These are phyloP conservation scores for Eulemur mongoz DNA, from an alignment of 2,797 vertebrate species.

Conservation along the genomic window DNA sequence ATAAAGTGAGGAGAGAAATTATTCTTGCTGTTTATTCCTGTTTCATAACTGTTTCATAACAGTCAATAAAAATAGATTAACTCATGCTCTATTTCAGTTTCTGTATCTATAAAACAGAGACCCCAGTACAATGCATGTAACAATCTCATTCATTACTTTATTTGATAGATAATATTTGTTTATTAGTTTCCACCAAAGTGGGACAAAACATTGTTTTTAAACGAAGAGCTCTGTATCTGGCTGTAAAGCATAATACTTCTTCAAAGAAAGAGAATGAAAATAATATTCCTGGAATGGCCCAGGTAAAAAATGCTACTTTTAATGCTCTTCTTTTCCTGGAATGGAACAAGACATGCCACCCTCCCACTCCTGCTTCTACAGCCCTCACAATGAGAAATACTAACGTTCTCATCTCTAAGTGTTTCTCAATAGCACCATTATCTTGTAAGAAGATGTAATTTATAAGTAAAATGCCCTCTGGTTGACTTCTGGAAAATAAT, in stretches of 20 bases:
- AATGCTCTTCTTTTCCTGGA: background rate
- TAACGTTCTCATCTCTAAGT: background rate
- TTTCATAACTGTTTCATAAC: background rate
- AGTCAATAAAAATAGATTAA: background rate
- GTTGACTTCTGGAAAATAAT: background rate
- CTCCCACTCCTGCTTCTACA: background rate
- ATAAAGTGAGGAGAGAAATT: background rate
- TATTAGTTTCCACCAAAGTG: conserved; percentile 8
- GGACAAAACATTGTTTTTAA: background rate
- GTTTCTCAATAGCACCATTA: background rate
- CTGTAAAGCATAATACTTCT: background rate
- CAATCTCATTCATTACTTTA: background rate
- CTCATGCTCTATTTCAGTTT: background rate
- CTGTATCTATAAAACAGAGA: background rate
- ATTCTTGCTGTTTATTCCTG: background rate
- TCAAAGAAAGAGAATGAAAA: background rate
- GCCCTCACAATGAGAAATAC: background rate
- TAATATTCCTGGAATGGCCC: background rate
- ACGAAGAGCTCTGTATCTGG: background rate
- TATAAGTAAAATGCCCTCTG: background rate
- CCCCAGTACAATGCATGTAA: background rate
- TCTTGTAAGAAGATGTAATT: background rate
- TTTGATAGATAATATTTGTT: background rate
- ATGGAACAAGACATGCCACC: background rate
- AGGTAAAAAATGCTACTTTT: background rate